Base-by-base conservation (phyloP, 2,113 vertebrate genomes). In the Sorex fumeus region DNA sequence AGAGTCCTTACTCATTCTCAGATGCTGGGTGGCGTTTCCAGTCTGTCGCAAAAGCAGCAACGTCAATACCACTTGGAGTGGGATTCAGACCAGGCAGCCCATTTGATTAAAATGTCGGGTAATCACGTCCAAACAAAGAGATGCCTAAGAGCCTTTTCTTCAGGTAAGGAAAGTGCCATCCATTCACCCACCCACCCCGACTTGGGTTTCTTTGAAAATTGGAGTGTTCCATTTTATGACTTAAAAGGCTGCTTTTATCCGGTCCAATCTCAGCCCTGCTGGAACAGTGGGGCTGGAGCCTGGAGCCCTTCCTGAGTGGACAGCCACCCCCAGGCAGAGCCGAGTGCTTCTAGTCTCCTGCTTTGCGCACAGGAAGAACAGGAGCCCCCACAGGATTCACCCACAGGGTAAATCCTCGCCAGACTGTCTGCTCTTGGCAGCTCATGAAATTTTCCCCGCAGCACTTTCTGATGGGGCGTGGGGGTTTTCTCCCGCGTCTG, bases 221-320 rank as follows among this genome's bases (percentile, higher is more conserved):
- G 27, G 64, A 67, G n/a, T 60, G 27, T 87, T 64, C 77, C 80
- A 40, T 92, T 91, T 88, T 90, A 91, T 85, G 76, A 86, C 34
- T 91, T 81, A 80, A 96, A 93, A 92, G 57, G 21, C 72, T 89
- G 57, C 87, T 95, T 96, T 91, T 74, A 88, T 95, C 77, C 66
- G 50, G 86, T 75, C 36, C 82, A 79, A 75, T 70, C 53, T 91
- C 30, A 2, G 84, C 64, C 47, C 43, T 79, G 88, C 66, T 70
- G 87, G 72, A 80, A 57, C 72, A 57, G 57, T 1, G 77, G 90
- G 83, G 70, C 79, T 0, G 0, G 57, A 19, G 40, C 82, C 62
- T 25, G 11, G 75, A 57, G 15, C 34, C n/a, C 80, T 40, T 70
- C 8, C 11, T 71, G 70, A 74, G 74, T 10, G 93, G 93, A 93